Conservation (phyloP, 2,113 vertebrate genomes). For the Leptosomus discolor region DNA sequence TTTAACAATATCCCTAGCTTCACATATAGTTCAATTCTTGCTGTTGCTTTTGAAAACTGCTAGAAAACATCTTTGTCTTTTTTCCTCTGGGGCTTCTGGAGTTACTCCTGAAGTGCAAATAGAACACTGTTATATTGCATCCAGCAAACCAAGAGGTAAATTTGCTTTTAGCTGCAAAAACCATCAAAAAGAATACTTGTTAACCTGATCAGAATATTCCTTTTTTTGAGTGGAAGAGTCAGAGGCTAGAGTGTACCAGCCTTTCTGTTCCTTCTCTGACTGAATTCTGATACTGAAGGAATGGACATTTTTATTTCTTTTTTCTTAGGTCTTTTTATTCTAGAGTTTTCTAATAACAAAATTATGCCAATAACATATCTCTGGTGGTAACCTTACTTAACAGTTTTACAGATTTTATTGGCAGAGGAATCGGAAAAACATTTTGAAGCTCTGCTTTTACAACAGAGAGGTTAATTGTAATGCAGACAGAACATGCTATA, state of each 20-base stretch:
- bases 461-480: not conserved
- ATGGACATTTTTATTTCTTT: not conserved
- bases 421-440: not conserved
- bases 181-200: not conserved
- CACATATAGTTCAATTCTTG: slow-evolving; percentile 7
- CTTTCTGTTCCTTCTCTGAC: not conserved
- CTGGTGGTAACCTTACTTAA: not conserved
- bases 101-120: not conserved
- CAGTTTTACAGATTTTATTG: not conserved
- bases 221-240: not conserved
- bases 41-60: slow-evolving; percentile 13
- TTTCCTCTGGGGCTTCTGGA: not conserved
- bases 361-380: not conserved
- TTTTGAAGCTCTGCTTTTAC: not conserved
- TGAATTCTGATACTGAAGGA: not conserved
- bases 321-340: not conserved
- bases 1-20: slow-evolving; percentile 24
- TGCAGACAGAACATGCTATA: not conserved
- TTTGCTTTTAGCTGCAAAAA: slow-evolving; percentile 16
- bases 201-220: not conserved
- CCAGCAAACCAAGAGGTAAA: not conserved
- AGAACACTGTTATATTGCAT: not conserved
- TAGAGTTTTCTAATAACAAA: not conserved
- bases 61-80: slow-evolving; percentile 26
- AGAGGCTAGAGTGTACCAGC: not conserved